Conservation (phyloP, 2,113 vertebrate species). For the Lamprologus sp. region DNA sequence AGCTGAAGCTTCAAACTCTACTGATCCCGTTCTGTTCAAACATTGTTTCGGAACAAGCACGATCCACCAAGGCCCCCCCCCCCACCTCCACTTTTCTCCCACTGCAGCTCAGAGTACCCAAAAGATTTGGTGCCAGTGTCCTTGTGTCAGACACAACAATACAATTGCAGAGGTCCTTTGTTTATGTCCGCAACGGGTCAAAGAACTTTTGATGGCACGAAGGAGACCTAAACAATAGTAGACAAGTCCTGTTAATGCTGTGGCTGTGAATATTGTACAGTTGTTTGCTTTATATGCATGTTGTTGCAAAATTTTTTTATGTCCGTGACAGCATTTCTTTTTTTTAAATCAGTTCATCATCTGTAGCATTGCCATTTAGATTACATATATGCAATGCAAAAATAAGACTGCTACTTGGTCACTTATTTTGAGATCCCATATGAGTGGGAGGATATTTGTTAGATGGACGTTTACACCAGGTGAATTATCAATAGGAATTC, state of each 20-base stretch:
- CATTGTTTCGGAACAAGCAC: background rate
- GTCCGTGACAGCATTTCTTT: background rate
- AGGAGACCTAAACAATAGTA: background rate
- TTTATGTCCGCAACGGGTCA: background rate
- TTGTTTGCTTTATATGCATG: background rate
- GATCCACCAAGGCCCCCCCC: background rate
- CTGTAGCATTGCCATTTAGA: background rate
- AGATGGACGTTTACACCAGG: background rate
- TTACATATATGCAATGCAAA: background rate
- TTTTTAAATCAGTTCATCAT: background rate
- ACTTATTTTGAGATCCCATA: background rate
- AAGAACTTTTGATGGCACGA: background rate
- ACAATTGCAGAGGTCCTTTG: background rate
- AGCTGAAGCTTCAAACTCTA: background rate
- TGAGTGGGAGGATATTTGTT: background rate
- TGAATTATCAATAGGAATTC: slow-evolving; percentile 36
- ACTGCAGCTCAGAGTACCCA: background rate
- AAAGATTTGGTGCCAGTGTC: background rate
- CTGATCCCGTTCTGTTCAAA: background rate
- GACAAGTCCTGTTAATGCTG: background rate
- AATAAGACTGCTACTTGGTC: background rate
- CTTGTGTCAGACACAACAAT: background rate
- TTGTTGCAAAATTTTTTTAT: background rate
- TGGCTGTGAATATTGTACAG: background rate
- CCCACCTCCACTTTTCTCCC: background rate